These are phyloP conservation scores for Drosophila suzukii DNA, from an alignment of 1,140 invertebrate species.

Conservation along the genomic window DNA sequence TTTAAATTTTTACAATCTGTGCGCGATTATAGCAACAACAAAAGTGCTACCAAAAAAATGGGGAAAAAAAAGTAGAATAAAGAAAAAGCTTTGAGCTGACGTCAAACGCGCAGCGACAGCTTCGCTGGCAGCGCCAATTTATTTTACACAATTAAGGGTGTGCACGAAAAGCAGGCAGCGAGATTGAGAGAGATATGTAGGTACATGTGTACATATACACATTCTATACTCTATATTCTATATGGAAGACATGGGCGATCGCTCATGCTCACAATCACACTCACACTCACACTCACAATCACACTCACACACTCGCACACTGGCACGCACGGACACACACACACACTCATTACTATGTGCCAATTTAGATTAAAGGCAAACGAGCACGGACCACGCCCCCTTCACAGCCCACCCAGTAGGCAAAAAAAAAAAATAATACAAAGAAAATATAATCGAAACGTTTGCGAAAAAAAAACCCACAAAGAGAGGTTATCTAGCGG, in stretches of 20 bases:
- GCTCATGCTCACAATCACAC: constrained; percentile 42
- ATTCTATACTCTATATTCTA: constrained; percentile 42
- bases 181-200: constrained; percentile 47
- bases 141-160: constrained; percentile 83
- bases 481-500: constrained; percentile 37
- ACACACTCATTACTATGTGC: constrained; percentile 68
- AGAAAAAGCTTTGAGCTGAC: constrained; percentile 71
- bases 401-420: constrained; percentile 49
- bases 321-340: constrained; percentile 10
- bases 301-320: constrained; percentile 14
- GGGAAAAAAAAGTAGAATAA: constrained; percentile 27
- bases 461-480: constrained; percentile 25
- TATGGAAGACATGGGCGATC: constrained; percentile 69
- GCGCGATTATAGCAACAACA: constrained; percentile 70
- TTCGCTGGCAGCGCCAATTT: constrained; percentile 68
- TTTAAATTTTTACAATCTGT: constrained; percentile 83
- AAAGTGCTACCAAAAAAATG: constrained; percentile 69
- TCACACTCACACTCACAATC: background rate
- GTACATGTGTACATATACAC: background rate
- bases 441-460: constrained; percentile 20
- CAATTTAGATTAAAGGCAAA: constrained; percentile 80
- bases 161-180: constrained; percentile 56
- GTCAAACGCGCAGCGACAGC: constrained; percentile 64
- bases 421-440: constrained; percentile 27
- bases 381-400: constrained; percentile 61